Conservation (phyloP, 2,113 vertebrate genomes). For the Dendropsophus ebraccatus region DNA sequence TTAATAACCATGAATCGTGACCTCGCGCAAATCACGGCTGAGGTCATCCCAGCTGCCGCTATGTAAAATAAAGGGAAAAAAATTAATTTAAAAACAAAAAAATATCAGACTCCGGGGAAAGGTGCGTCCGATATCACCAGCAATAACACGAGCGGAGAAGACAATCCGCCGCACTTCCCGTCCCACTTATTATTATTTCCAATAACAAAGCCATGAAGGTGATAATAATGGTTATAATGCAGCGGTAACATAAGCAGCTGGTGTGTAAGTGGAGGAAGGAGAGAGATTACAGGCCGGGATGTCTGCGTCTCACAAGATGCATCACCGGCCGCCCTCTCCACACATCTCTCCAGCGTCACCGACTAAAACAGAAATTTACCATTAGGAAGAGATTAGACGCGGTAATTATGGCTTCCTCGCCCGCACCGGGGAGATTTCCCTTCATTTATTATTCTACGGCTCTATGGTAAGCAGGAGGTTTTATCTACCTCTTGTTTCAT, state of each 20-base stretch:
- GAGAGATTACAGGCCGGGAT: constrained; percentile 55
- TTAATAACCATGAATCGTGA: background rate
- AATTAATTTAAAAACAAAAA: background rate
- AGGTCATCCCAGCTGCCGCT: background rate
- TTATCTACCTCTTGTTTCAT: constrained; percentile 25
- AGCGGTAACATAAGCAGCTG: constrained; percentile 49
- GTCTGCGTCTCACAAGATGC: constrained; percentile 10
- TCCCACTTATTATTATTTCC: constrained; percentile 15
- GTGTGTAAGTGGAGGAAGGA: constrained; percentile 40
- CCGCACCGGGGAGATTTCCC: constrained; percentile 52
- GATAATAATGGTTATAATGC: constrained; percentile 59
- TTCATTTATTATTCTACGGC: constrained; percentile 45
- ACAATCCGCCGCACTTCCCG: background rate
- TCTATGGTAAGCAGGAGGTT: constrained; percentile 13
- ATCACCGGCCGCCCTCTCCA: constrained; percentile 20
- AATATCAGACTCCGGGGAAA: background rate
- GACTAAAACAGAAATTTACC: constrained; percentile 50
- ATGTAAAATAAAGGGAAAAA: background rate
- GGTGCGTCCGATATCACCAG: background rate
- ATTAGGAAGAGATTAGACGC: constrained; percentile 58
- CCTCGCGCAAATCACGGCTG: background rate
- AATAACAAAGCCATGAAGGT: constrained; percentile 53
- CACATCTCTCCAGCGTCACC: constrained; percentile 41
- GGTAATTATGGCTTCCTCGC: constrained; percentile 60
- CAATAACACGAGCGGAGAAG: background rate